Percentiles rank a stretch among this genome's conserved stretches.
Conservation (phyloP, 2,888 invertebrate genomes). For the Lymantria monacha region DNA sequence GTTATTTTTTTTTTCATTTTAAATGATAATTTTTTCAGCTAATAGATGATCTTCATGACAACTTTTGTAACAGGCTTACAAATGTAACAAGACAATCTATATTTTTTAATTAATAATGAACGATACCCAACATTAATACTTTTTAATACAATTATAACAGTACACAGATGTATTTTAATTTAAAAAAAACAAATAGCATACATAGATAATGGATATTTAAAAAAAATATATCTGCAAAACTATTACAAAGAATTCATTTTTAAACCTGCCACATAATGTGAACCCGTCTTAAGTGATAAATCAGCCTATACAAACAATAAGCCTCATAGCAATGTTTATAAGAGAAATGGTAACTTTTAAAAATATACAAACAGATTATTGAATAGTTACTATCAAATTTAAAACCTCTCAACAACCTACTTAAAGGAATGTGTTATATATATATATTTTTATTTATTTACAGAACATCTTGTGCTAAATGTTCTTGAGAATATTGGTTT, state of each 20-base stretch:
- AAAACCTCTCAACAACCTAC: conserved; percentile 60
- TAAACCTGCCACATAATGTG: conserved; percentile 13
- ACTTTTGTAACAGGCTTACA: no score
- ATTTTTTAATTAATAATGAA: no score
- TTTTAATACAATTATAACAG: no score
- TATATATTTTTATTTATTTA: conserved; percentile 52
- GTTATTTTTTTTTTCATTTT: conserved; percentile 17
- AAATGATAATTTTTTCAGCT: not conserved
- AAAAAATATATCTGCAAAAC: no score
- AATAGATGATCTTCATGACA: not conserved
- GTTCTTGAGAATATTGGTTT: conserved; percentile 8
- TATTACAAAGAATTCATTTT: conserved; percentile 8
- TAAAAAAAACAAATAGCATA: no score
- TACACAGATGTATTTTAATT: no score
- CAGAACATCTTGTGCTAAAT: conserved; percentile 35
- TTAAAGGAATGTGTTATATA: conserved; percentile 66
- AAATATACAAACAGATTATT: conserved; percentile 52
- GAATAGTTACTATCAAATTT: conserved; percentile 53
- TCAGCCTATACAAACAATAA: conserved; percentile 50
- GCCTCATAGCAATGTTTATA: conserved; percentile 60
- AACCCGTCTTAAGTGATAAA: conserved; percentile 15
- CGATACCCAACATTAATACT: no score
- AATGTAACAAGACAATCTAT: no score
- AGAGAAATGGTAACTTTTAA: conserved; percentile 62
- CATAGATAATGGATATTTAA: no score